A percentile compares a stretch with the other conserved stretches of the same genome.
These are phyloP conservation scores for Ptychadena robeensis DNA, from an alignment of 2,797 vertebrate species.

Conservation along the genomic window DNA sequence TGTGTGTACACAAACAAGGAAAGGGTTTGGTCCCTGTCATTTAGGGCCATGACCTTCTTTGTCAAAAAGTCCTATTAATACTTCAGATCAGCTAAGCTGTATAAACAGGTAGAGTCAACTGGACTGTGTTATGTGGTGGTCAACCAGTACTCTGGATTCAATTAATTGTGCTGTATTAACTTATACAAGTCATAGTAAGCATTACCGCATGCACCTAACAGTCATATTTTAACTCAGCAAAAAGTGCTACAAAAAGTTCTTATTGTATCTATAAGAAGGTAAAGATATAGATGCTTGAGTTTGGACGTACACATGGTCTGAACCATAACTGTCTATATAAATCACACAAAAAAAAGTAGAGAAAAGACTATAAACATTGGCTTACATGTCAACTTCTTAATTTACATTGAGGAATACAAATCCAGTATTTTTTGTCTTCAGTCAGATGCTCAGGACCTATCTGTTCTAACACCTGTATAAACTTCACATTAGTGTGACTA, in stretches of 20 bases:
- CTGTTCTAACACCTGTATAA: neutral
- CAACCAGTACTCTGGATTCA: neutral
- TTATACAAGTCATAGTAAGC: too few relatives aligned
- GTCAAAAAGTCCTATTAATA: neutral
- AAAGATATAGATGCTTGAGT: neutral
- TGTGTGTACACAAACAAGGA: neutral
- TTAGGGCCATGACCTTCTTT: neutral
- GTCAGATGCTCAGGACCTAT: neutral
- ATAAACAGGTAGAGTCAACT: neutral
- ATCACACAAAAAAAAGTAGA: neutral
- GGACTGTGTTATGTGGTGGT: neutral
- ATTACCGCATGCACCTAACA: too few relatives aligned
- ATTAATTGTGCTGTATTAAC: too few relatives aligned
- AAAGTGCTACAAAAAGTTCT: too few relatives aligned
- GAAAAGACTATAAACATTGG: neutral
- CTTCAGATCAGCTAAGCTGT: neutral
- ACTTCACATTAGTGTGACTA: neutral
- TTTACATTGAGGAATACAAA: neutral
- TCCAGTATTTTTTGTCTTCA: neutral
- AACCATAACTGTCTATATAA: neutral
- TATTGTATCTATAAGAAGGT: too few relatives aligned
- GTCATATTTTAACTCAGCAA: too few relatives aligned
- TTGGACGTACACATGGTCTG: neutral
- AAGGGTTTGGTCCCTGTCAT: neutral
- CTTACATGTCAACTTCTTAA: neutral